Evolutionary conservation across 2,113 vertebrate species (phyloP).

Genomic region (Calyptomena viridis): DNA sequence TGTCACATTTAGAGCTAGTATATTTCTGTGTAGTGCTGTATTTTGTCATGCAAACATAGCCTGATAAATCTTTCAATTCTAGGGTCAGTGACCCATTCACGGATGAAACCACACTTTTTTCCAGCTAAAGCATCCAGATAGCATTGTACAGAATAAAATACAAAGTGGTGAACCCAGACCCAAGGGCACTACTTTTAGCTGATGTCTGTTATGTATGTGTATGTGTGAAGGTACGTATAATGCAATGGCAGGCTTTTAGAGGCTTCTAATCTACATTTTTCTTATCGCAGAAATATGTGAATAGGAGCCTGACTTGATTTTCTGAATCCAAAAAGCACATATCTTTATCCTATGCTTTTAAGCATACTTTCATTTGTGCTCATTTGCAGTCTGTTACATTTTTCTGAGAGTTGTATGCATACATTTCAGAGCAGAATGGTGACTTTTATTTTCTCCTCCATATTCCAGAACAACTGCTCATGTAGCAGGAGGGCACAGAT

Average conservation of each 20-base stretch:
- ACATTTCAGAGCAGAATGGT: background rate
- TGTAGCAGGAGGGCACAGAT: background rate
- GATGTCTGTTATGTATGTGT: background rate
- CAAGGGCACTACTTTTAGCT: background rate
- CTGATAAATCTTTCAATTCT: slow-evolving; percentile 39
- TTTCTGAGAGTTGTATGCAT: background rate
- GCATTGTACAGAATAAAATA: slow-evolving; percentile 7
- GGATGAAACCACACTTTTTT: background rate
- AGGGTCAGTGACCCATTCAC: slow-evolving; percentile 29
- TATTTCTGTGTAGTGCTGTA: slow-evolving; percentile 7
- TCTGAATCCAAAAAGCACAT: background rate
- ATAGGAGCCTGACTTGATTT: slow-evolving; percentile 3
- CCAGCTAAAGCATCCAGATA: background rate
- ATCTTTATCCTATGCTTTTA: background rate
- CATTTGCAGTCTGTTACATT: background rate
- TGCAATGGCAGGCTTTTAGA: slow-evolving; percentile 22
- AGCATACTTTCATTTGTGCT: background rate
- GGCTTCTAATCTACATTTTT: slow-evolving; percentile 11
- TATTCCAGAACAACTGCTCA: background rate
- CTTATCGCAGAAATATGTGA: background rate
- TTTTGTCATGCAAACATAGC: slow-evolving; percentile 52
- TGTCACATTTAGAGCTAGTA: slow-evolving; percentile 21
- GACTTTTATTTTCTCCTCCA: background rate
- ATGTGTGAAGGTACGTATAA: background rate
- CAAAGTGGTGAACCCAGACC: background rate